These are phyloP conservation scores for Onychorhynchus coronatus DNA, from an alignment of 2,113 vertebrate genomes.

Conservation along the genomic window DNA sequence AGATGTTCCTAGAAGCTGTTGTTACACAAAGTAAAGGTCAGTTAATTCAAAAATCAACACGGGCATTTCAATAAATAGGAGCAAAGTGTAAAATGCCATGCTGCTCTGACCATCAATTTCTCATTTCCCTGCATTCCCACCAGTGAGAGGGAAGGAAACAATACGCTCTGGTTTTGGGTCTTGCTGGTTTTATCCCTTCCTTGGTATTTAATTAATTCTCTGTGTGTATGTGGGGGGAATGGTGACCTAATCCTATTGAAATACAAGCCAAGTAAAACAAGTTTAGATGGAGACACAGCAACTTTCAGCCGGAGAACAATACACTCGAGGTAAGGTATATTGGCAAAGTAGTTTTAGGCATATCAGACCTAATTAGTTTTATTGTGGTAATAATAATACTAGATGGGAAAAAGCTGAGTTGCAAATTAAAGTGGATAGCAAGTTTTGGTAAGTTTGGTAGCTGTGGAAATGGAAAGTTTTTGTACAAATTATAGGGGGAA, in stretches of 20 bases:
- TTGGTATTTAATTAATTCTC: constrained; percentile 35
- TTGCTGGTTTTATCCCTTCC: constrained; percentile 22
- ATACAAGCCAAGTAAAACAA: constrained; percentile 41
- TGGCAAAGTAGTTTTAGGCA: neutral
- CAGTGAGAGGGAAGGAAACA: neutral
- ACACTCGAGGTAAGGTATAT: neutral
- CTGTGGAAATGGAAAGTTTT: neutral
- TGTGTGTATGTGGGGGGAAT: neutral
- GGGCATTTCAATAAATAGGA: neutral
- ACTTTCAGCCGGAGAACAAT: neutral
- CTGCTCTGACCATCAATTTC: neutral
- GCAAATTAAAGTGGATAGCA: neutral
- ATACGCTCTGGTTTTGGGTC: neutral
- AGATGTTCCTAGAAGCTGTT: neutral
- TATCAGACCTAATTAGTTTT: neutral
- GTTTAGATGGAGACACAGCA: neutral
- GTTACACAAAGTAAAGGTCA: neutral
- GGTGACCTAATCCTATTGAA: constrained; percentile 43
- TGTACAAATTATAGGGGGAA: neutral
- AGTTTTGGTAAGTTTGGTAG: neutral
- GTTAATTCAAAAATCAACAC: neutral
- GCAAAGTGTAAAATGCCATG: accelerated
- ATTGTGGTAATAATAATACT: neutral
- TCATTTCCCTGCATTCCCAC: neutral
- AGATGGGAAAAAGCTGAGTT: neutral